Evolutionary conservation across 2,113 vertebrate genomes (phyloP).

Genomic region (Xiphophorus hellerii): DNA sequence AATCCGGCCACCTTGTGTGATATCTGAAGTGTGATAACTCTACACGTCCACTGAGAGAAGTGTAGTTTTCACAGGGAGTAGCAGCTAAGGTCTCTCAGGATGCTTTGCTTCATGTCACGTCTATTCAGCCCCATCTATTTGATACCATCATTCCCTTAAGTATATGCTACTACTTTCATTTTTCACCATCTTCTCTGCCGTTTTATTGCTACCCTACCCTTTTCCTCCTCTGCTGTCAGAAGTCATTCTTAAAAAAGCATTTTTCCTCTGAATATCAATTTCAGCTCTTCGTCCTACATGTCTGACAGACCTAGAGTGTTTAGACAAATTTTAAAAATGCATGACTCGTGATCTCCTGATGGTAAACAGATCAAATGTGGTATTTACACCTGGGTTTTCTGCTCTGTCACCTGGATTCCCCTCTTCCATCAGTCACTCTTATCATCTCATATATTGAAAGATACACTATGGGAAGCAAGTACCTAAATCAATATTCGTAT

Average conservation of each 20-base stretch:
- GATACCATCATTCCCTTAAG: conserved; percentile 28
- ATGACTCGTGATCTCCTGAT: conserved; percentile 9
- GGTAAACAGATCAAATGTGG: conserved; percentile 3
- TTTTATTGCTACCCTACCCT: conserved; percentile 1
- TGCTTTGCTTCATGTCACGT: conserved; percentile 25
- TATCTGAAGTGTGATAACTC: conserved; percentile 52
- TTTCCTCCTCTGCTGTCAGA: not conserved
- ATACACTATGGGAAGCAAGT: conserved; percentile 2
- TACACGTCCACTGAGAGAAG: conserved; percentile 39
- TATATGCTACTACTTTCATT: conserved; percentile 1
- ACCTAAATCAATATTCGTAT: conserved; percentile 9
- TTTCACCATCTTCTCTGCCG: not conserved
- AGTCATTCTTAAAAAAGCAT: not conserved
- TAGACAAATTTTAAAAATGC: conserved; percentile 3
- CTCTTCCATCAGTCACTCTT: not conserved
- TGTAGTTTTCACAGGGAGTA: conserved; percentile 33
- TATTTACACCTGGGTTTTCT: conserved; percentile 10
- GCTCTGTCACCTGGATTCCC: not conserved
- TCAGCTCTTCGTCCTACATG: conserved; percentile 13
- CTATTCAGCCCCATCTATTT: conserved; percentile 30
- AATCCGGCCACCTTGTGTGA: conserved; percentile 37
- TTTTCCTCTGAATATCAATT: not conserved
- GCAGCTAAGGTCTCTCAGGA: conserved; percentile 24
- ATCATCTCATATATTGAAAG: conserved; percentile 12
- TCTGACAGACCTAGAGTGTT: not conserved